Base-by-base conservation (phyloP, 2,113 vertebrate genomes). In the Chiloscyllium plagiosum region DNA sequence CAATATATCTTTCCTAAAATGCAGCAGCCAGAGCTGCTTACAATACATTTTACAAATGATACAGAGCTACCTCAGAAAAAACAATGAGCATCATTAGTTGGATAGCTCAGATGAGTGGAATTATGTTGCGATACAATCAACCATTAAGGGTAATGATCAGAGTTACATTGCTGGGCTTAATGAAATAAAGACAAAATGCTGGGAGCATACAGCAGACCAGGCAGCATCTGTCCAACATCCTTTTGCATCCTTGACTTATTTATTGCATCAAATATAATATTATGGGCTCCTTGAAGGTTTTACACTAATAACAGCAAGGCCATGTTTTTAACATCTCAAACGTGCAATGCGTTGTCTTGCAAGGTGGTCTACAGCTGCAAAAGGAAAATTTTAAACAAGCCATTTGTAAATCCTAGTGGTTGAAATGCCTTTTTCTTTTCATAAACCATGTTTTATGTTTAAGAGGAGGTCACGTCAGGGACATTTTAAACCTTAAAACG, bases 361-460 rank as follows among this genome's bases (percentile, higher is more conserved):
- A 93, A 93, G n/a, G n/a, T 93, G 61, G 33, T 33, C 65, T 33
- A 24, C 89, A 66, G 56, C n/a, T 66, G 61, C 33, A 93, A 92
- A 22, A 61, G 19, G 56, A 37, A 37, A 68, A 42, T 17, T n/a
- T 93, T 66, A 13, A 42, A 66, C 61, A 6, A 66, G 56, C 61
- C 22, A 66, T 93, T 93, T 6, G 61, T 93, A 93, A 93, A 93
- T 93, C 61, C 56, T 66, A 37, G 61, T 93, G 56, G n/a, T 66
- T 19, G n/a, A 93, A 68, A n/a, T 66, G 33, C 20, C 19, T 93
- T 66, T 66, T 47, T 76, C 72, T n/a, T 22, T 47, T 42, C 42
- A 83, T 83, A 83, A 83, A 93, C 61, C 66, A 19, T 93, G 89
- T 42, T 68, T 68, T 93, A 37, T 93, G 20, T 93, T 90, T 93